phyloP scores from a whole-genome alignment of 1,140 invertebrate genomes.

The Drosophila truncata region DNA sequence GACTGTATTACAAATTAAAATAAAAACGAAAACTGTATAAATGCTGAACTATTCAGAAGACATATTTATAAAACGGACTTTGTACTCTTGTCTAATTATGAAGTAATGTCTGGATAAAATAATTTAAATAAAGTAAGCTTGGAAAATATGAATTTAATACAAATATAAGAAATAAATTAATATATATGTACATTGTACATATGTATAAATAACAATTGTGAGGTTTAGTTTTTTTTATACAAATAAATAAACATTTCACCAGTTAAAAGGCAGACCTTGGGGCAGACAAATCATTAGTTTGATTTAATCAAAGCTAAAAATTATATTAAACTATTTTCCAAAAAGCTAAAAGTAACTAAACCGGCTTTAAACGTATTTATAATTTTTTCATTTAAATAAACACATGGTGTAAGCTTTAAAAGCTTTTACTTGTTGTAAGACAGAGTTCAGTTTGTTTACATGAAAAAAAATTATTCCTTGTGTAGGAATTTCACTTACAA shows the following conservation, averaged over 20 bases:
- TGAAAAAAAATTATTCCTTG: neutral
- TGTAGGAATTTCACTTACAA: neutral
- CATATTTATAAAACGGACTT: neutral
- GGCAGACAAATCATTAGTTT: neutral
- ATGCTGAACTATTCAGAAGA: neutral
- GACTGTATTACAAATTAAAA: neutral
- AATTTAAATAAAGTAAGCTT: neutral
- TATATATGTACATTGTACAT: no score
- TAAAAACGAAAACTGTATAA: neutral
- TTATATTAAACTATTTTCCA: neutral
- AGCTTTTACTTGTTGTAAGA: neutral
- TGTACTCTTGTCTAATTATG: no score
- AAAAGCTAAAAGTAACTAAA: neutral
- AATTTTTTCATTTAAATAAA: neutral
- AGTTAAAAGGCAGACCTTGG: neutral
- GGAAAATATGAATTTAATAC: no score
- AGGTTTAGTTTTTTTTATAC: neutral
- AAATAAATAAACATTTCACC: neutral
- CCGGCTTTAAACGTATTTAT: neutral
- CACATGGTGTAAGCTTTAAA: neutral
- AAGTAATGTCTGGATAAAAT: neutral
- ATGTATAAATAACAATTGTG: neutral
- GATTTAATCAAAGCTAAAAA: neutral
- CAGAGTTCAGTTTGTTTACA: neutral
- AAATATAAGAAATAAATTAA: no score